Evolutionary conservation across 2,113 vertebrate genomes (phyloP).

Genomic region (Nanorana parkeri): DNA sequence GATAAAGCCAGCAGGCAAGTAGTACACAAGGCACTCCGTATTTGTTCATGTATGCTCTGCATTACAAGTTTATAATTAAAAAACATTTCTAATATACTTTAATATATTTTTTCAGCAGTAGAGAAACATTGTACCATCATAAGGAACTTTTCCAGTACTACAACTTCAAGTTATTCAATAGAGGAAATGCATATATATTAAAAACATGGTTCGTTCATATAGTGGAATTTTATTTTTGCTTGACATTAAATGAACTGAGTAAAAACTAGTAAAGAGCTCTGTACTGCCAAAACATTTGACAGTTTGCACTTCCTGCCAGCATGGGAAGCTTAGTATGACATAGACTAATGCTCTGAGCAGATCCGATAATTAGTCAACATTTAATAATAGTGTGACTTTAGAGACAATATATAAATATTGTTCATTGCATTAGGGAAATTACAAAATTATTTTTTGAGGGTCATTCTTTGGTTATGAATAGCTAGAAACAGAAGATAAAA

Average conservation of each 20-base stretch:
- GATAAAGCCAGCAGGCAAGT: too few species aligned
- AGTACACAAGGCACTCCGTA: too few species aligned
- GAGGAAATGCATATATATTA: conserved; percentile 1
- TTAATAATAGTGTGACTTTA: not conserved
- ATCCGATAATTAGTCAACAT: conserved; percentile 40
- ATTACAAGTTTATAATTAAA: not conserved
- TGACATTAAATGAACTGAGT: conserved; percentile 13
- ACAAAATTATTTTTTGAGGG: not conserved
- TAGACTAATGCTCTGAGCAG: not conserved
- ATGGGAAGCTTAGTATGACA: not conserved
- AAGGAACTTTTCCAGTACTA: not conserved
- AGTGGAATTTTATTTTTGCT: conserved; percentile 7
- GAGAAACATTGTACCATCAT: not conserved
- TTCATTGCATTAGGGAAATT: not conserved
- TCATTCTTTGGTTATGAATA: not conserved
- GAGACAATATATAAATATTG: not conserved
- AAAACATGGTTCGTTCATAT: not conserved
- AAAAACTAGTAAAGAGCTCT: conserved; percentile 24
- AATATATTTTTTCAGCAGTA: not conserved
- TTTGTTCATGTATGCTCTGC: too few species aligned
- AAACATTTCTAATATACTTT: not conserved
- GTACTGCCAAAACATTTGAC: conserved; percentile 33
- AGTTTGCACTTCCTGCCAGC: conserved; percentile 16
- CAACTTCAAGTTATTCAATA: not conserved
- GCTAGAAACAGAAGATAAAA: not conserved